Percentiles rank a stretch among this genome's conserved stretches.
These are phyloP conservation scores for Hoplias malabaricus DNA, from an alignment of 2,113 vertebrate species.

Conservation along the genomic window DNA sequence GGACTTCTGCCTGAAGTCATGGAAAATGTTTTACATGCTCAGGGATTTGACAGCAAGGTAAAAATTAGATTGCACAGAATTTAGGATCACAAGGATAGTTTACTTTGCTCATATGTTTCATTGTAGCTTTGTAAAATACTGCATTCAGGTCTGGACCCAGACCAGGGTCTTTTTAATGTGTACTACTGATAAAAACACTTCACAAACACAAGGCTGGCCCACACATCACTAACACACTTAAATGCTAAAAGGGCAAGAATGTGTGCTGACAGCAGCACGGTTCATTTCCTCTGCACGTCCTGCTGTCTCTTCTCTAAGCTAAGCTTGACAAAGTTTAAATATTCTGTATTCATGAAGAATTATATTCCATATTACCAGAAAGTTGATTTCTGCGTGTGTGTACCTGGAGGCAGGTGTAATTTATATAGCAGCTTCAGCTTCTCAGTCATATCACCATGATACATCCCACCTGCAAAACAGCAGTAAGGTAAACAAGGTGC, in stretches of 20 bases:
- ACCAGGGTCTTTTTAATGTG: no score
- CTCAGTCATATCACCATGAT: conserved; percentile 93
- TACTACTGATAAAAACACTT: no score
- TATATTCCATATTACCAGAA: background rate
- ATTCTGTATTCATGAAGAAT: background rate
- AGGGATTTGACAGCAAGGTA: no score
- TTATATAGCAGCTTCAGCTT: conserved; percentile 96
- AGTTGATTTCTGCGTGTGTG: background rate
- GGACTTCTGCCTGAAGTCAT: no score
- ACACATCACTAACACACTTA: background rate
- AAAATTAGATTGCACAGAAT: no score
- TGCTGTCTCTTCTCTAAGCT: background rate
- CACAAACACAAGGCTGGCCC: background rate
- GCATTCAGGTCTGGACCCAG: no score
- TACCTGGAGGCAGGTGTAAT: conserved; percentile 93
- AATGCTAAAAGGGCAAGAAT: background rate
- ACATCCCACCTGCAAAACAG: conserved; percentile 86
- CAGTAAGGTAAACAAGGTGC: background rate
- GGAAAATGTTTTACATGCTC: no score
- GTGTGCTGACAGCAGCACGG: background rate
- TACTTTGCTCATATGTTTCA: no score
- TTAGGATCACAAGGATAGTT: no score
- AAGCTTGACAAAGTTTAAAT: background rate
- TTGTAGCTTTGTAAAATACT: no score
- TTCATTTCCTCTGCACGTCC: background rate